A percentile compares a stretch with the other conserved stretches of the same genome.
These are phyloP conservation scores for Thaleichthys pacificus DNA, from an alignment of 2,797 vertebrate species.

Conservation along the genomic window DNA sequence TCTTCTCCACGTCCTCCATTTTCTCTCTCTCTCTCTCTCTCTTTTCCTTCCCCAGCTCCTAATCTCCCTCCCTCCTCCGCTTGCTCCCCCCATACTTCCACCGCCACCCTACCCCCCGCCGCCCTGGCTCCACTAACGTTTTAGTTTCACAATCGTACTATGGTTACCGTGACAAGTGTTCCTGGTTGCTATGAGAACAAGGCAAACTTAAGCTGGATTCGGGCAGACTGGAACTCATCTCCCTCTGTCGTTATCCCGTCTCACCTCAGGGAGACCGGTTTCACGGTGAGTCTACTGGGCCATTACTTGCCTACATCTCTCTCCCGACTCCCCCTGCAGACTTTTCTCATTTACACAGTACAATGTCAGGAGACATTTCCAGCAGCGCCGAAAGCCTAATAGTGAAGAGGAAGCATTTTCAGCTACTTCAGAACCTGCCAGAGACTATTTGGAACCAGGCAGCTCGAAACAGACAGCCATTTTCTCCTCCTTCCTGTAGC, in stretches of 20 bases:
- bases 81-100: background rate
- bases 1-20: constrained; percentile 10
- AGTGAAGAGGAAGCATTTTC: background rate
- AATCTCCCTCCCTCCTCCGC: background rate
- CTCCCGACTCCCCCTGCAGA: background rate
- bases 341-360: background rate
- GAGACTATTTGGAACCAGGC: constrained; percentile 8
- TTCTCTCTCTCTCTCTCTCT: constrained; percentile 21
- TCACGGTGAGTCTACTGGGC: background rate
- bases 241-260: background rate
- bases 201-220: background rate
- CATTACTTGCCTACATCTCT: background rate
- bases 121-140: too few relatives aligned
- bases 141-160: background rate
- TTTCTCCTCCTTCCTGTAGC: constrained; percentile 22
- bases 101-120: background rate
- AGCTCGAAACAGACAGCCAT: background rate
- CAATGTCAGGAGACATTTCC: background rate
- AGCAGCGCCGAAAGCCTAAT: background rate
- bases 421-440: constrained; percentile 10
- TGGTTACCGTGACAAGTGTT: background rate
- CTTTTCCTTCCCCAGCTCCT: constrained; percentile 7
- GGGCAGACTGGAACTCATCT: background rate
- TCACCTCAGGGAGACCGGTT: background rate
- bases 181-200: constrained; percentile 10